Base-by-base conservation (phyloP, 1,140 invertebrate genomes). In the Musca vetustissima region DNA sequence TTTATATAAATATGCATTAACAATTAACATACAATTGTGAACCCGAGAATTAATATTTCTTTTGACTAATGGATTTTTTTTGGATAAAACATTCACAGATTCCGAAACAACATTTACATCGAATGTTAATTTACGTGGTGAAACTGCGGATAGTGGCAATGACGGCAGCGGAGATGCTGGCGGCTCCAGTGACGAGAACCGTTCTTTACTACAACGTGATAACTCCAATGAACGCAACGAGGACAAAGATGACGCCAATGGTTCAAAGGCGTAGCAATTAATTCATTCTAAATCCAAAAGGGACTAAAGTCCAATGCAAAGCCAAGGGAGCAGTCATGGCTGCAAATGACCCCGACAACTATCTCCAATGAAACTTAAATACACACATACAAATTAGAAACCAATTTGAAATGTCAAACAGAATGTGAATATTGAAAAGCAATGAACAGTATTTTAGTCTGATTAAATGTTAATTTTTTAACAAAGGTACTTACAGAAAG, bases 351-450 rank as follows among this genome's bases (percentile, higher is more conserved):
- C 14, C 28, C 11, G 11, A 13, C 32, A 6, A 21, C 21, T 65
- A 43, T 68, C 66, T 15, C 15, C 11, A 52, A 48, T 32, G n/a
- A 71, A 49, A 66, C 22, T 47, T 66, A 55, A 64, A 70, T 64
- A 68, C 67, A 69, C 6, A 55, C 25, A 28, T 2, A 36, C 50
- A 67, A 24, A 64, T 36, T 15, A 19, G 1, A 43, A 61, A 15
- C 4, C 57, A 48, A 67, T 67, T 57, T 25, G n/a, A 67, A 79
- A 74, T 79, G 76, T 76, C 75, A 73, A 76, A 80, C 76, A 76
- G 75, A 76, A 80, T 79, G 78, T 79, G 78, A 80, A 80, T 80
- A 78, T 78, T 73, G 73, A 80, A 80, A 80, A 80, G 78, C 78
- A 80, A 80, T 80, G 78, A 80, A 79, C 77, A 79, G 77, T 79